Evolutionary conservation across 2,113 vertebrate genomes (phyloP).

Genomic region (Halichoerus grypus): DNA sequence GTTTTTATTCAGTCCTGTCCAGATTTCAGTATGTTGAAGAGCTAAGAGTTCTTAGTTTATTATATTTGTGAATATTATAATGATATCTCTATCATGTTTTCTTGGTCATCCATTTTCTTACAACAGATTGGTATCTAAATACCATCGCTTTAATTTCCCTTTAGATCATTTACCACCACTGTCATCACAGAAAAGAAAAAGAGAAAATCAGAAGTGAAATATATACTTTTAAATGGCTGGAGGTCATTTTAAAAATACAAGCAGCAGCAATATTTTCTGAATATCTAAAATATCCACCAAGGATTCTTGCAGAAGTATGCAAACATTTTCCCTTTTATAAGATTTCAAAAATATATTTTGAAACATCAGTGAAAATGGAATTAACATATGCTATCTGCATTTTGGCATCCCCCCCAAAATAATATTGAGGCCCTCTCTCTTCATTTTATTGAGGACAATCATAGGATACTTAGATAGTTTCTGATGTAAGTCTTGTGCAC

Average conservation of each 20-base stretch:
- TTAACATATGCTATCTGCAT: neutral
- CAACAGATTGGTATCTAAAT: neutral
- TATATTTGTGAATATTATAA: conserved; percentile 61
- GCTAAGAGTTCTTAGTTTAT: conserved; percentile 59
- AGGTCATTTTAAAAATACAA: neutral
- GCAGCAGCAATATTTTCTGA: neutral
- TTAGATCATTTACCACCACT: neutral
- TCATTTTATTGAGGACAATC: neutral
- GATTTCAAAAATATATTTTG: neutral
- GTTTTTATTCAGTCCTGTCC: conserved; percentile 65
- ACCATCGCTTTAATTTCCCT: neutral
- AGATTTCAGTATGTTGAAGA: conserved; percentile 36
- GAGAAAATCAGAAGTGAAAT: neutral
- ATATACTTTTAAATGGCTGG: neutral
- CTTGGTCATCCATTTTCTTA: conserved; percentile 45
- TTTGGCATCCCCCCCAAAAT: neutral
- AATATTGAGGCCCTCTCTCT: neutral
- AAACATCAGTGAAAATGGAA: neutral
- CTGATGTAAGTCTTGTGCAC: neutral
- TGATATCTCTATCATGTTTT: neutral
- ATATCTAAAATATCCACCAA: neutral
- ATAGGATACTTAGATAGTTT: neutral
- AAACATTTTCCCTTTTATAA: conserved; percentile 1
- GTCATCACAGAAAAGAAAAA: neutral
- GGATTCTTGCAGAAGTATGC: neutral